A percentile compares a stretch with the other conserved stretches of the same genome.
phyloP scores from a whole-genome alignment of 2,888 invertebrate species.

The Geotrupes spiniger region DNA sequence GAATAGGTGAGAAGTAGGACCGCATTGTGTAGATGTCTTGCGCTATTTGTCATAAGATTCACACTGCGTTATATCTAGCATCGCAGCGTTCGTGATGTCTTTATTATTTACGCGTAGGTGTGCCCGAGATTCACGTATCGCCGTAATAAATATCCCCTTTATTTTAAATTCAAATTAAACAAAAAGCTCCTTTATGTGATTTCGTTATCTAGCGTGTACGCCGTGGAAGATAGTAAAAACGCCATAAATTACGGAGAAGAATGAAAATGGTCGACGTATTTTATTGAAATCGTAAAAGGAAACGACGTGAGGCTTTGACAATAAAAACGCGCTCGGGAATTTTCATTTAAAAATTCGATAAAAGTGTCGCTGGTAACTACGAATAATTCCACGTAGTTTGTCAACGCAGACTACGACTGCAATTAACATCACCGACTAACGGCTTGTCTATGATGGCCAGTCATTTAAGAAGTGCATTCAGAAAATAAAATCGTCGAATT shows the following conservation, averaged over 20 bases:
- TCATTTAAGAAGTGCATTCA: too few species aligned
- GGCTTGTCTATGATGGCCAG: too few species aligned
- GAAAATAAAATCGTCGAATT: too few species aligned
- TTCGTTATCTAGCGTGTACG: background rate
- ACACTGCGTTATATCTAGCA: conserved; percentile 20
- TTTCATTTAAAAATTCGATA: too few species aligned
- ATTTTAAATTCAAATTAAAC: conserved; percentile 21
- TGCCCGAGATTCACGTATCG: conserved; percentile 20
- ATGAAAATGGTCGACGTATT: background rate
- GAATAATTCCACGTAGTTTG: too few species aligned
- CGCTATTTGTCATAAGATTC: conserved; percentile 20
- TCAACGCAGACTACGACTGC: too few species aligned
- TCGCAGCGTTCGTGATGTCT: conserved; percentile 11
- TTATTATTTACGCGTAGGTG: conserved; percentile 13
- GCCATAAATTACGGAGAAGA: conserved; percentile 1
- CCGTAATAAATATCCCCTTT: conserved; percentile 19
- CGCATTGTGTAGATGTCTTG: conserved; percentile 19
- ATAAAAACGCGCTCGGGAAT: too few species aligned
- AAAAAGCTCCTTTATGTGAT: conserved; percentile 1
- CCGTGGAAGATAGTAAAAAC: conserved; percentile 1
- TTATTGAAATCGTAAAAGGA: conserved; percentile 5
- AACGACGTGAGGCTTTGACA: background rate
- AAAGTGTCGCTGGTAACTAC: too few species aligned
- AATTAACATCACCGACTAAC: too few species aligned
- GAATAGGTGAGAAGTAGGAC: conserved; percentile 20